These are phyloP conservation scores for Umimayanthus chanpuru DNA, from an alignment of 92 coral and sea anemone species.

Conservation along the genomic window DNA sequence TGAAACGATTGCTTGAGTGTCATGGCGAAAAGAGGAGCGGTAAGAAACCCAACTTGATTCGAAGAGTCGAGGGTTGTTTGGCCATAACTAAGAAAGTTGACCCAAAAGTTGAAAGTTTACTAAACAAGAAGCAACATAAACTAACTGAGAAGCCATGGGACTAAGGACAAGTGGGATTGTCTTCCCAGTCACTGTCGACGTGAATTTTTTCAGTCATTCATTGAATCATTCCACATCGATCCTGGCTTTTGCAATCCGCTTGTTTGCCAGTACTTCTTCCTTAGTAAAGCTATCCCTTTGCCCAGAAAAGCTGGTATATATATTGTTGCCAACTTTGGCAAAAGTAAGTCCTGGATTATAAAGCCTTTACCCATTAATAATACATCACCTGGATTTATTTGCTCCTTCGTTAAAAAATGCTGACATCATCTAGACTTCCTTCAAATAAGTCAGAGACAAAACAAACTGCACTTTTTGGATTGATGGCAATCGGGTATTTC, in stretches of 20 bases:
- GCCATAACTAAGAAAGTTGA: neutral
- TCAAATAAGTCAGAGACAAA: constrained; percentile 18
- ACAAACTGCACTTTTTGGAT: constrained; percentile 6
- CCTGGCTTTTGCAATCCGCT: constrained; percentile 41
- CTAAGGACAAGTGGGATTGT: neutral
- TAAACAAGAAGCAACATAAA: neutral
- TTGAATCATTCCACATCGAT: constrained; percentile 33
- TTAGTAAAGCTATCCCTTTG: constrained; percentile 15
- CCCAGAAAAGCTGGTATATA: constrained; percentile 39
- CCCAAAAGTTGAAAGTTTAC: neutral
- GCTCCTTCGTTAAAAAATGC: neutral
- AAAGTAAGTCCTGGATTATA: neutral
- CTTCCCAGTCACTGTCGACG: too few species aligned
- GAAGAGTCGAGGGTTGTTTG: constrained; percentile 9
- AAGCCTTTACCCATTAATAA: too few species aligned
- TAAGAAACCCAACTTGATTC: neutral
- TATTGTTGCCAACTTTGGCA: constrained; percentile 31
- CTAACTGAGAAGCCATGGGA: too few species aligned
- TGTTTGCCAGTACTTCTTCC: constrained; percentile 15
- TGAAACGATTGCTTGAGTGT: constrained; percentile 5
- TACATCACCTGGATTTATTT: too few species aligned
- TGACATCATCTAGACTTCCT: neutral
- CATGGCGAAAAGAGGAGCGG: constrained; percentile 22
- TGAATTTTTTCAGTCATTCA: constrained; percentile 17
- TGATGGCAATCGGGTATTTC: constrained; percentile 4